Percentiles rank a stretch among this genome's conserved stretches.
phyloP scores from a whole-genome alignment of 1,140 invertebrate species.

The Atta cephalotes region DNA sequence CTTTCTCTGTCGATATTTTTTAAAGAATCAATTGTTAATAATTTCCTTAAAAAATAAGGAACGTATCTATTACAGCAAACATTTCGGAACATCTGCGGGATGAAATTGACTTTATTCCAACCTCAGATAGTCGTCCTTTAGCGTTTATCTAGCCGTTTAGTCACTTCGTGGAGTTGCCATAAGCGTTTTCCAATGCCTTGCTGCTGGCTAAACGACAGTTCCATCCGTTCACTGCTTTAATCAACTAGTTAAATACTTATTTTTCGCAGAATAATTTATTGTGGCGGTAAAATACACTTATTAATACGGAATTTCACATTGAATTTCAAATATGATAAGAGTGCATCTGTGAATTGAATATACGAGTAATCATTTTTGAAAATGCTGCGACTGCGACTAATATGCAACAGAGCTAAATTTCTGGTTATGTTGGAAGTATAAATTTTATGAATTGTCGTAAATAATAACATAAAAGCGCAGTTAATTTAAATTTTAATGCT shows the following conservation, averaged over 20 bases:
- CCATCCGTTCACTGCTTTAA: constrained; percentile 54
- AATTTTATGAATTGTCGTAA: not conserved
- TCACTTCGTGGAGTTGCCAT: constrained; percentile 71
- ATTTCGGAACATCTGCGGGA: constrained; percentile 63
- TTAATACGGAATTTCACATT: constrained; percentile 33
- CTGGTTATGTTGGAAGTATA: not conserved
- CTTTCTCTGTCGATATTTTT: not conserved
- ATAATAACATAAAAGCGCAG: not conserved
- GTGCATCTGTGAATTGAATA: not conserved
- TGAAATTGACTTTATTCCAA: constrained; percentile 65
- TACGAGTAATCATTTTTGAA: not conserved
- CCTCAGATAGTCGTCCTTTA: constrained; percentile 71
- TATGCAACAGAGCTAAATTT: constrained; percentile 11
- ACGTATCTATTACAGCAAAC: constrained; percentile 30
- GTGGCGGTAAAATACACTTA: constrained; percentile 39
- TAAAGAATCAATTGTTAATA: not conserved
- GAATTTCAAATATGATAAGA: constrained; percentile 8
- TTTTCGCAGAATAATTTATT: constrained; percentile 17
- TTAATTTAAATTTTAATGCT: not conserved
- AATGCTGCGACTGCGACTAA: constrained; percentile 11
- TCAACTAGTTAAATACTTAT: constrained; percentile 33
- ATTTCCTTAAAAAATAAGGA: not conserved
- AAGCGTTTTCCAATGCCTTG: constrained; percentile 82
- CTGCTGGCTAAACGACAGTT: constrained; percentile 65
- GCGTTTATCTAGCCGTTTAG: constrained; percentile 81